Evolutionary conservation across 2,888 invertebrate species (phyloP), one percentile per base, ranked within the genome.

Genomic region (Globia sparganii): DNA sequence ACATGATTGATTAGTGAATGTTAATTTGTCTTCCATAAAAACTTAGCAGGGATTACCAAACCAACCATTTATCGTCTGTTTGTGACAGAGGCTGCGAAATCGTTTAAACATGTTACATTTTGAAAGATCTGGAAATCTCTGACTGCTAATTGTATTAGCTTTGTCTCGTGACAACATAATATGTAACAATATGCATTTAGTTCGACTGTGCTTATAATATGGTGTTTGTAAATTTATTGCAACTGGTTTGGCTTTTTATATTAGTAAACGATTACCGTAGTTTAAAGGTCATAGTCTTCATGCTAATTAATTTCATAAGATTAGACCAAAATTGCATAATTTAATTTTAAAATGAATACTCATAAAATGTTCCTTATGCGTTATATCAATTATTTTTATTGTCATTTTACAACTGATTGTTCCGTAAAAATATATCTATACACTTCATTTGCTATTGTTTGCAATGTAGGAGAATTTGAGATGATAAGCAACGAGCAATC

Each of bases 141-240:
- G 21, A 18, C 9, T 71, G 81, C 72, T 77, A 87, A 83, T 64
- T 82, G 31, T 34, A 49, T 88, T 78, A 86, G 77, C 66, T 74
- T 70, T 62, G 72, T 31, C 62, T 64, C 53, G 70, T 70, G 69
- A 72, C 37, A 61, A 56, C 21, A 40, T 74, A 40, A 46, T 25
- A 49, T 72, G 18, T 74, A 83, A 28, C 46, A 46, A 73, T 77
- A 53, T 56, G 46, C 28, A 64, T 62, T 43, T 59, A 59, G 64
- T 62, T 49, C 58, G 6, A 15, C 49, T 34, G 8, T 56, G 34
- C 58, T 70, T 66, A 49, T 81, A 71, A 13, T n/a, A n/a, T 4
- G 6, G 4, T 43, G 25, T 49, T 65, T 62, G 40, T 25, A 25
- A 37, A 31, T 65, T 34, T 40, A 56, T 69, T 49, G 58, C 37